Evolutionary conservation across 2,113 vertebrate species (phyloP).

Genomic region (Mormyrus lacerda): DNA sequence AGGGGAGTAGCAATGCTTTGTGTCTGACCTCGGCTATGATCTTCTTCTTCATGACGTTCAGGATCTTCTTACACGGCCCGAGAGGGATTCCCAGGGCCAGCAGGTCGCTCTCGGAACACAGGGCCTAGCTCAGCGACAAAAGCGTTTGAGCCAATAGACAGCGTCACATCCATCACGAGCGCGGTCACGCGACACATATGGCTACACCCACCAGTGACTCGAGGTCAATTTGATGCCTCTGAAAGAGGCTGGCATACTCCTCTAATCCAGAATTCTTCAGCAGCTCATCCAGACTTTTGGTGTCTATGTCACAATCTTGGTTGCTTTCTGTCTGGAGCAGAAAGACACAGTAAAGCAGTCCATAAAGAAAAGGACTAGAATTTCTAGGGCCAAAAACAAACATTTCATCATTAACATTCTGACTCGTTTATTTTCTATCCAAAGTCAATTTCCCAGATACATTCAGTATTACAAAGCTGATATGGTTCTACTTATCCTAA

Average conservation of each 20-base stretch:
- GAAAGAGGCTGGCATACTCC: conserved; percentile 57
- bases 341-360: background rate
- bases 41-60: conserved; percentile 63
- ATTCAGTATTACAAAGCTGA: background rate
- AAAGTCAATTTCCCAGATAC: background rate
- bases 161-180: background rate
- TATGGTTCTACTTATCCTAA: background rate
- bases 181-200: background rate
- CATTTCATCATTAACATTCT: background rate
- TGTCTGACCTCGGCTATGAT: conserved; percentile 44
- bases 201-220: conserved; percentile 59
- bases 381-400: background rate
- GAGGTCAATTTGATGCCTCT: conserved; percentile 68
- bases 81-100: conserved; percentile 86
- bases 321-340: background rate
- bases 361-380: background rate
- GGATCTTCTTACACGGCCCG: conserved; percentile 87
- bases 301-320: background rate
- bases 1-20: background rate
- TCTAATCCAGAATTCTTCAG: conserved; percentile 60
- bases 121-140: conserved; percentile 53
- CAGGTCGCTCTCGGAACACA: conserved; percentile 80
- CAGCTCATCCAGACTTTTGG: conserved; percentile 49
- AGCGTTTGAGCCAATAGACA: background rate
- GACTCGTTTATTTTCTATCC: background rate